Evolutionary conservation across 2,888 invertebrate species (phyloP).

Genomic region (Perithous albicinctus): DNA sequence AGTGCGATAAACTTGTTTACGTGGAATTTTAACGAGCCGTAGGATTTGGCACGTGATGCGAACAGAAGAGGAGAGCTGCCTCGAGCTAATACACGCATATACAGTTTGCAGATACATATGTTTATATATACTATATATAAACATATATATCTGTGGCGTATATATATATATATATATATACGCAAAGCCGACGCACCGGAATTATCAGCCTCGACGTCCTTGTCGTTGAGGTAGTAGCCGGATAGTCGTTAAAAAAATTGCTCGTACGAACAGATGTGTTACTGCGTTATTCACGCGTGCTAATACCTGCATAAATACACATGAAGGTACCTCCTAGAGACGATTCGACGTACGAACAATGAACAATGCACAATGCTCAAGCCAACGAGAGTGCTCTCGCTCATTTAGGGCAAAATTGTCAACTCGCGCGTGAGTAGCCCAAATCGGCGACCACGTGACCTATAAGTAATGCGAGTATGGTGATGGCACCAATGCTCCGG

Average conservation of each 20-base stretch:
- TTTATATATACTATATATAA: not conserved
- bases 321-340: not conserved
- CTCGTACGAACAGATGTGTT: slow-evolving; percentile 1
- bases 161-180: not conserved
- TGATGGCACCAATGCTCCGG: too few relatives aligned
- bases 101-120: not conserved
- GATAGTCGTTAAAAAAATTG: slow-evolving; percentile 21
- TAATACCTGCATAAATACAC: not conserved
- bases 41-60: slow-evolving; percentile 39
- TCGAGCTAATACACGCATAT: slow-evolving; percentile 7
- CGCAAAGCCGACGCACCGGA: slow-evolving; percentile 1
- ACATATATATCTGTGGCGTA: not conserved
- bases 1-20: slow-evolving; percentile 70
- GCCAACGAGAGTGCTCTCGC: slow-evolving; percentile 29
- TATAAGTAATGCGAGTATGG: not conserved
- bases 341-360: slow-evolving; percentile 39
- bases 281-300: slow-evolving; percentile 1
- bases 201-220: slow-evolving; percentile 21
- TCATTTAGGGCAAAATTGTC: slow-evolving; percentile 6
- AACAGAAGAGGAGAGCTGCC: not conserved
- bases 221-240: slow-evolving; percentile 4
- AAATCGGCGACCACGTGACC: slow-evolving; percentile 3
- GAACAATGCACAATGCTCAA: slow-evolving; percentile 53
- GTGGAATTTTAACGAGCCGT: slow-evolving; percentile 69
- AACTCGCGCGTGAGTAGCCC: not conserved